Evolutionary conservation across 64 coral and sea anemone species (phyloP).

Genomic region (Astreopora myriophthalma): DNA sequence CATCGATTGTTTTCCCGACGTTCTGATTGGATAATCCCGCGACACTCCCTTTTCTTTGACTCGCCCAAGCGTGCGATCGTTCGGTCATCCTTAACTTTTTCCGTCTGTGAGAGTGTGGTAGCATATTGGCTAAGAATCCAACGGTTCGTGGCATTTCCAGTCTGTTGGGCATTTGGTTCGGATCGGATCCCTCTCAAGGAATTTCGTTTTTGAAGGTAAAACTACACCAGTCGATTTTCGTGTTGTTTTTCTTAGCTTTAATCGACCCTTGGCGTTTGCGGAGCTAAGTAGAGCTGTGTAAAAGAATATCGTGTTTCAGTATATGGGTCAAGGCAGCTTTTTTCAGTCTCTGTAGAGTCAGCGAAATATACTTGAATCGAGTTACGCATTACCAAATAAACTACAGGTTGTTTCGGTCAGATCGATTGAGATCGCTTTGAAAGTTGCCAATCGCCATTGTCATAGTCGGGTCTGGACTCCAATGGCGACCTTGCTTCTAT

Average conservation of each 20-base stretch:
- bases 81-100: neutral
- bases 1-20: constrained; percentile 56
- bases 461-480: neutral
- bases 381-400: neutral
- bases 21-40: constrained; percentile 64
- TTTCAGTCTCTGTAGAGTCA: neutral
- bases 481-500: neutral
- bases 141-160: neutral
- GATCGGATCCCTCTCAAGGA: neutral
- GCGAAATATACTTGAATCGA: neutral
- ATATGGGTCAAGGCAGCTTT: neutral
- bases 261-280: neutral
- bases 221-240: neutral
- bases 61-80: neutral
- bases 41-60: neutral
- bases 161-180: neutral
- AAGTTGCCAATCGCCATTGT: neutral
- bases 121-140: neutral
- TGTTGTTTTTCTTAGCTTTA: neutral
- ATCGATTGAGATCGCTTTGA: neutral
- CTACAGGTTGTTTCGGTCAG: neutral
- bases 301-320: neutral
- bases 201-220: constrained; percentile 22
- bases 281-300: neutral
- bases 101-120: neutral